These are phyloP conservation scores for Cladorhizidae sp. DNA, from an alignment of 37 sponge, comb jelly and placozoan genomes.

Conservation along the genomic window DNA sequence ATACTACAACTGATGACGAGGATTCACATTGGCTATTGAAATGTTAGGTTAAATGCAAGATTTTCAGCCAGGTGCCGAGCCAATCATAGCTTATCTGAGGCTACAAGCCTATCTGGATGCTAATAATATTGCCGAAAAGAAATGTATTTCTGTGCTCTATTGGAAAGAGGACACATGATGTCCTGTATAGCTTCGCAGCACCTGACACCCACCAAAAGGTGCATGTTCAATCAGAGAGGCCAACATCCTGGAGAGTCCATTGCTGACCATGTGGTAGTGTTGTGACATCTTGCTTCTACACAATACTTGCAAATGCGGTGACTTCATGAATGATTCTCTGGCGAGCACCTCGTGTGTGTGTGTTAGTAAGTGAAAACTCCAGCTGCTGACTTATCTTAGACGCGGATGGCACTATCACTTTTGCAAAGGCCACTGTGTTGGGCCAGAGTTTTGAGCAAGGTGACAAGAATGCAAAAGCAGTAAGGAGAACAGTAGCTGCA, in stretches of 20 bases:
- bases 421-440: neutral
- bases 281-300: neutral
- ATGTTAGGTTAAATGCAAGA: constrained; percentile 2
- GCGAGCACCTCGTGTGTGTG: no score
- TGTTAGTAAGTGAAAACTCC: neutral
- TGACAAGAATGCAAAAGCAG: neutral
- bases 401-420: neutral
- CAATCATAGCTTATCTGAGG: neutral
- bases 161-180: no score
- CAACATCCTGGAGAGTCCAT: constrained; percentile 2
- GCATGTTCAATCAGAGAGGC: neutral
- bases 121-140: constrained; percentile 10
- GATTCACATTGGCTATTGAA: constrained; percentile 22
- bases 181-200: neutral
- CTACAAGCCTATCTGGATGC: constrained; percentile 15
- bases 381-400: neutral
- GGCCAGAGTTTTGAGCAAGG: constrained; percentile 5
- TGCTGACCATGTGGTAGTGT: constrained; percentile 6
- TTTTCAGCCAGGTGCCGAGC: constrained; percentile 7
- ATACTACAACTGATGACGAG: constrained; percentile 38
- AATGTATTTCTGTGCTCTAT: neutral
- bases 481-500: neutral
- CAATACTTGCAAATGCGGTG: neutral
- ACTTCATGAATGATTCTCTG: no score
- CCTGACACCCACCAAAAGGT: constrained; percentile 6